Evolutionary conservation across 2,797 vertebrate species (phyloP), one percentile per base, ranked within the genome.

Genomic region (Chromobotia macracanthus): DNA sequence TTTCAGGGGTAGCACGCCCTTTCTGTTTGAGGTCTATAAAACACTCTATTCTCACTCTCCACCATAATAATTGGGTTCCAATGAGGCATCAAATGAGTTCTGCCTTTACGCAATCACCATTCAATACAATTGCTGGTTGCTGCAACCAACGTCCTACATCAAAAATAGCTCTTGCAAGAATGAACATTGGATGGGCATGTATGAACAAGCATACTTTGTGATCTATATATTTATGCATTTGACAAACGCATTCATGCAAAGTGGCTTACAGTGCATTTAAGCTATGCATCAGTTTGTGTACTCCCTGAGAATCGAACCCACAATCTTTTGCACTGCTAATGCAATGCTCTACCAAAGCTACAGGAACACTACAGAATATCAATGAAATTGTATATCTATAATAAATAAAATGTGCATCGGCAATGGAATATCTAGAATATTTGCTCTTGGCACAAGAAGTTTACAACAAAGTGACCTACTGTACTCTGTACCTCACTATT

Each of bases 71-170:
- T 89, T 80, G 84, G 83, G 78, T 87, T 90, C 87, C 89, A 91
- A 90, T 91, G 91, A 91, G 87, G 85, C 87, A 85, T 87, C 90
- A 91, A 90, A 90, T 90, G 88, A 90, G 89, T 84, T 92, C 88
- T 86, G 83, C 88, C 84, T 44, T 76, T 87, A 75, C 72, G 84
- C 83, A 86, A 84, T 78, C 79, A 80, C 79, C 44, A 80, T 82
- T 89, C 86, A 84, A 85, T 86, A 87, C 81, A 87, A 87, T 61
- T 71, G 78, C 77, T 80, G 44, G 78, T 53, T 15, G 53, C 65
- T 53, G 83, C 84, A 85, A 84, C 84, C 79, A 58, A 75, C 65
- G 86, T 76, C 46, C 74, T 75, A 75, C 75, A 80, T 72, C 72
- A 69, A 61, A 76, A 64, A 73, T 79, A 23, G 2, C 51, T 61